These are phyloP conservation scores for Nasonia oneida DNA, from an alignment of 2,888 invertebrate genomes.

Conservation along the genomic window DNA sequence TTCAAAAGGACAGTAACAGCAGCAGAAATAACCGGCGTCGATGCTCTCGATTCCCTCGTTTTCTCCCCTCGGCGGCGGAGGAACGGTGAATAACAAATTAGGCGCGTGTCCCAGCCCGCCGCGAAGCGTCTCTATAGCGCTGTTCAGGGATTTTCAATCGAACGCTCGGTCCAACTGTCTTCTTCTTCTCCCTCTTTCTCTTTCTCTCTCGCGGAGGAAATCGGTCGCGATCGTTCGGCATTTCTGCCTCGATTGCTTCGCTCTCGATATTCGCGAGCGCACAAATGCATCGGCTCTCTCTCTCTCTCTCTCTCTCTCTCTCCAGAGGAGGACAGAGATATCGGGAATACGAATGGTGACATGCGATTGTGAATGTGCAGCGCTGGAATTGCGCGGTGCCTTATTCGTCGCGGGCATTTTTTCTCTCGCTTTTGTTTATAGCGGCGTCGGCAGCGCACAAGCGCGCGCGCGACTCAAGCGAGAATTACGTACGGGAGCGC, in stretches of 20 bases:
- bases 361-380: constrained; percentile 57
- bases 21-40: not conserved
- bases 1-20: constrained; percentile 31
- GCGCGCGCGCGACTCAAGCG: not conserved
- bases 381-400: constrained; percentile 67
- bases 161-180: constrained; percentile 41
- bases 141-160: constrained; percentile 37
- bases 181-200: not conserved
- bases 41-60: constrained; percentile 10
- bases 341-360: constrained; percentile 56
- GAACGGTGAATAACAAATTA: constrained; percentile 29
- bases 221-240: constrained; percentile 45
- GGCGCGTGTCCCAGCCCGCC: constrained; percentile 30
- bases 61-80: not conserved
- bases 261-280: constrained; percentile 43
- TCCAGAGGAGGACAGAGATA: constrained; percentile 23
- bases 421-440: constrained; percentile 67
- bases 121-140: constrained; percentile 34
- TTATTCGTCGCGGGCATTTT: constrained; percentile 67
- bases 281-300: not conserved
- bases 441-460: constrained; percentile 26
- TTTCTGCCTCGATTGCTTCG: constrained; percentile 44
- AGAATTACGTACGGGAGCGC: constrained; percentile 70
- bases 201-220: constrained; percentile 33
- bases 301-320: not conserved